Base-by-base conservation (phyloP, 1,140 invertebrate species). In the Anoplophora glabripennis region DNA sequence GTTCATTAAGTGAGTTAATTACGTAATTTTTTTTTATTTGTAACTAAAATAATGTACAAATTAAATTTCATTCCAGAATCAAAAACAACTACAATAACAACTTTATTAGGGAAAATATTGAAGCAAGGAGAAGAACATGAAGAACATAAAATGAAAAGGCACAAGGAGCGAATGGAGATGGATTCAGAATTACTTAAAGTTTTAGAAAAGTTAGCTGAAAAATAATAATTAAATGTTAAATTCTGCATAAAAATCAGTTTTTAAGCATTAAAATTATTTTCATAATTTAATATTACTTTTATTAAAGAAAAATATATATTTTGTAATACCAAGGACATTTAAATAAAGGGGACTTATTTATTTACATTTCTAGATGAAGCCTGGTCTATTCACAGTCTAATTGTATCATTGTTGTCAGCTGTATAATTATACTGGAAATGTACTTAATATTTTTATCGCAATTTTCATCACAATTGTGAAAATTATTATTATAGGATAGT, bases 41-140 rank as follows among this genome's bases (percentile, higher is more conserved):
- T 52, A 21, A 52, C 37, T 52, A 38, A 52, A 52, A 52, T 52
- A 52, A 38, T 52, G 49, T 36, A 52, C 35, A 52, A 52, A 52
- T 48, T 48, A 7, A 48, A 52, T 36, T 36, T 52, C 17, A 52
- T 52, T 52, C 49, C 37, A 52, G 49, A 52, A 52, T 52, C 49
- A 52, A 52, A 52, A 36, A 52, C 35, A 52, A 36, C 49, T 15
- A 28, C 35, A 52, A 17, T 52, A 36, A 14, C 35, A 52, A 38
- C 35, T 21, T 38, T 37, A 52, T 11, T 38, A 35, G 49, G 11
- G 18, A 52, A 52, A 52, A 52, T 28, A 52, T 35, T 52, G 48
- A 36, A 9, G 35, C 48, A 52, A 52, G 37, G 37, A 52, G 49
- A 38, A n/a, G 34, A 52, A 36, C 35, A 52, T 17, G 49, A 37